These are phyloP conservation scores for Caprella mutica DNA, from an alignment of 2,888 invertebrate species.

Conservation along the genomic window DNA sequence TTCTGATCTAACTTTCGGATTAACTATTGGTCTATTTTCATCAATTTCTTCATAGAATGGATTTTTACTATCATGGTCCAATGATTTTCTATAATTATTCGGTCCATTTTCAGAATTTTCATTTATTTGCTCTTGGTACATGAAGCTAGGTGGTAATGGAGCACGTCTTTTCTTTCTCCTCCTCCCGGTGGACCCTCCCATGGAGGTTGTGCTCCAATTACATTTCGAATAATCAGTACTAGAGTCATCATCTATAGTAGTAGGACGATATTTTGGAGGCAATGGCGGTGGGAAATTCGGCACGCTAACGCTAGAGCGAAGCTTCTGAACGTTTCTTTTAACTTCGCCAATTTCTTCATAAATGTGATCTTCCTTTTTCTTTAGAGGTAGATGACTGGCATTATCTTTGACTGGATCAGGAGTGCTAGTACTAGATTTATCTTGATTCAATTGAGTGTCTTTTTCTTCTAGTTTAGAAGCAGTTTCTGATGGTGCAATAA, in stretches of 20 bases:
- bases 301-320: slow-evolving; percentile 20
- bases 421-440: too few species aligned
- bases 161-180: slow-evolving; percentile 28
- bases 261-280: slow-evolving; percentile 17
- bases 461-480: too few species aligned
- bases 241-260: slow-evolving; percentile 15
- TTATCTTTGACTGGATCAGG: too few species aligned
- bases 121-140: slow-evolving; percentile 10
- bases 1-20: neutral
- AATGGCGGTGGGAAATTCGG: slow-evolving; percentile 19
- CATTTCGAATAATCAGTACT: slow-evolving; percentile 17
- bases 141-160: slow-evolving; percentile 28
- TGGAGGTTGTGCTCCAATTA: slow-evolving; percentile 15
- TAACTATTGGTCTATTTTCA: neutral
- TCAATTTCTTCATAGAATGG: slow-evolving; percentile 32
- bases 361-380: slow-evolving; percentile 24
- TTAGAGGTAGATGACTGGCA: too few species aligned
- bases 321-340: slow-evolving; percentile 20
- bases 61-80: neutral
- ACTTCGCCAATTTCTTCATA: slow-evolving; percentile 33
- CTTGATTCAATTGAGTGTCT: too few species aligned
- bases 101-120: slow-evolving; percentile 2
- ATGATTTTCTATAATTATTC: neutral
- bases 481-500: too few species aligned
- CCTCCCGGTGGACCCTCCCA: slow-evolving; percentile 21